These are phyloP conservation scores for Ormyrus pomaceus DNA, from an alignment of 2,888 invertebrate species.

Conservation along the genomic window DNA sequence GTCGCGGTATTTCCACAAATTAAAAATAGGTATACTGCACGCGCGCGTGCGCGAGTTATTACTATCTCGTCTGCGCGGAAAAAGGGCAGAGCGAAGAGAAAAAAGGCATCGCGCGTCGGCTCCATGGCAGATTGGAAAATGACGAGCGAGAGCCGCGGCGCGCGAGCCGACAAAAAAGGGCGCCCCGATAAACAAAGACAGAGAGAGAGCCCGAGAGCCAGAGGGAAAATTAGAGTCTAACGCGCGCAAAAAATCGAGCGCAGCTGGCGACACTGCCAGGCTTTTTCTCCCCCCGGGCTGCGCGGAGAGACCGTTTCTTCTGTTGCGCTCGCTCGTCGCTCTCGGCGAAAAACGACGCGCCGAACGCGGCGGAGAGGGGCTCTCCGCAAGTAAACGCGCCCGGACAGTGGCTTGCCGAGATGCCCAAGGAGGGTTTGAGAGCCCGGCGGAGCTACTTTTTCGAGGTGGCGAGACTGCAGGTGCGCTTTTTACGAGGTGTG, in stretches of 20 bases:
- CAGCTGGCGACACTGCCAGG: slow-evolving; percentile 33
- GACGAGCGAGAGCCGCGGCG: slow-evolving; percentile 1
- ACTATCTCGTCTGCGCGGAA: background rate
- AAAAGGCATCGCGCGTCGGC: background rate
- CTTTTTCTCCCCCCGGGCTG: slow-evolving; percentile 28
- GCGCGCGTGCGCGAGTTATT: slow-evolving; percentile 1
- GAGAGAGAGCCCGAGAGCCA: slow-evolving; percentile 8
- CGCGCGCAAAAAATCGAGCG: slow-evolving; percentile 32
- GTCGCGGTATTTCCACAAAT: background rate
- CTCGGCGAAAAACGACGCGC: slow-evolving; percentile 33
- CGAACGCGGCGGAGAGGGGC: no score
- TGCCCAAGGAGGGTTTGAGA: no score
- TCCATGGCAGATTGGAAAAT: slow-evolving; percentile 44
- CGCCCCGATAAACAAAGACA: slow-evolving; percentile 26
- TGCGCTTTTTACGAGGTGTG: no score
- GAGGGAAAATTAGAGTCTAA: slow-evolving; percentile 52
- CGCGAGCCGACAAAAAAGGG: slow-evolving; percentile 3
- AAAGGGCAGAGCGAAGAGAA: background rate
- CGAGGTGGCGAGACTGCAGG: no score
- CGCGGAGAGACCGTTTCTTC: slow-evolving; percentile 6
- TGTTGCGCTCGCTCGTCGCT: slow-evolving; percentile 30
- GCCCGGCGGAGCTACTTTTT: no score
- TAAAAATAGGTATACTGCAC: background rate
- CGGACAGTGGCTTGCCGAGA: no score
- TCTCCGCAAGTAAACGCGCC: no score